phyloP scores from a whole-genome alignment of 2,888 invertebrate genomes.

The Imbricaverruca yamaguchii region DNA sequence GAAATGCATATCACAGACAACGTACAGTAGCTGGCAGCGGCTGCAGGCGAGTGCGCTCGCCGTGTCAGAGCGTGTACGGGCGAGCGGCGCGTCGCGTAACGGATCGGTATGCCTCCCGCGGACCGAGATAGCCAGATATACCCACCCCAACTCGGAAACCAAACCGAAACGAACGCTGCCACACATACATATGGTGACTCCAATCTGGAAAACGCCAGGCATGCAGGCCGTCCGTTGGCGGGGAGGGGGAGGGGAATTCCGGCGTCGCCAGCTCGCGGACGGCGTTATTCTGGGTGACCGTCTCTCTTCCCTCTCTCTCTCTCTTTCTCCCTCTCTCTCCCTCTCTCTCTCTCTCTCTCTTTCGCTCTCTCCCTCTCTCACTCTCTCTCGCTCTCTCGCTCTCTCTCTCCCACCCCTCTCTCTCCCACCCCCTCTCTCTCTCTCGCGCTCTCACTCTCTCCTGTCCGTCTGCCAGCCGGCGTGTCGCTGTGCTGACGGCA shows the following conservation, averaged over 20 bases:
- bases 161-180: not conserved
- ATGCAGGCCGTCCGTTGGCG: not conserved
- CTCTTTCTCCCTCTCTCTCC: not conserved
- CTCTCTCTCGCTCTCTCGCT: not conserved
- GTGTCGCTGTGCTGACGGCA: not conserved
- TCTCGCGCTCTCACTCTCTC: not conserved
- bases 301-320: not conserved
- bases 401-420: not conserved
- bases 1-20: constrained; percentile 5
- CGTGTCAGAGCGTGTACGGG: constrained; percentile 10
- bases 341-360: too few relatives aligned
- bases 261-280: not conserved
- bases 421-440: not conserved
- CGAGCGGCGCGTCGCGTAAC: not conserved
- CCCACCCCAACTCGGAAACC: not conserved
- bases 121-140: constrained; percentile 2
- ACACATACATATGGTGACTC: not conserved
- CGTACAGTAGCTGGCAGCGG: constrained; percentile 12
- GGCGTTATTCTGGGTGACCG: not conserved
- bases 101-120: constrained; percentile 7
- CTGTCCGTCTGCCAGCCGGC: not conserved
- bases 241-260: not conserved
- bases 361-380: not conserved
- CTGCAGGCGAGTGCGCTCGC: not conserved
- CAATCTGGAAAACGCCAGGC: not conserved